A percentile compares a stretch with the other conserved stretches of the same genome.
phyloP scores from a whole-genome alignment of 92 coral and sea anemone genomes.

The Epizoanthus illoricatus region DNA sequence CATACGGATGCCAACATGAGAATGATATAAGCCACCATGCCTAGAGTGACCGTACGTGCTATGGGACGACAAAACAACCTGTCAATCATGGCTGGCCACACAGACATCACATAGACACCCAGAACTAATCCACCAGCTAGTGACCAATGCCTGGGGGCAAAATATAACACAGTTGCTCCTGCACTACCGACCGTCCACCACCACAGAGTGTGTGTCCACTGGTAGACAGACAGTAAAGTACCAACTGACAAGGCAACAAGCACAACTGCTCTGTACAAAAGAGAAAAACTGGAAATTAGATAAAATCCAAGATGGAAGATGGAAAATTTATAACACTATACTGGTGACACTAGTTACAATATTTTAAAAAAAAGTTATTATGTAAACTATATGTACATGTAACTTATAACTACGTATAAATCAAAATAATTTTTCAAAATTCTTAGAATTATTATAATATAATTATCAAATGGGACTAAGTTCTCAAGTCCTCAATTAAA shows the following conservation, averaged over 20 bases:
- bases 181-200: conserved; percentile 85
- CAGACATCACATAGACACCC: conserved; percentile 80
- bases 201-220: conserved; percentile 67
- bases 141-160: conserved; percentile 78
- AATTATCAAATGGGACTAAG: too few species aligned
- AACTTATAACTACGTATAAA: too few species aligned
- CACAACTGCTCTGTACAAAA: conserved; percentile 68
- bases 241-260: conserved; percentile 70
- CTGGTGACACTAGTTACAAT: background rate
- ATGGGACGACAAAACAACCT: conserved; percentile 79
- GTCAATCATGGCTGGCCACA: conserved; percentile 98
- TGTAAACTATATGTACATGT: background rate
- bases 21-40: conserved; percentile 73
- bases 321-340: background rate
- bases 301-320: background rate
- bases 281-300: background rate
- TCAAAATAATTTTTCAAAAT: too few species aligned
- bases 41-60: conserved; percentile 71
- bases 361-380: background rate
- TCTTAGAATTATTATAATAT: too few species aligned
- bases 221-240: conserved; percentile 63
- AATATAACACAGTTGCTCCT: conserved; percentile 81
- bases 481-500: too few species aligned
- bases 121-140: conserved; percentile 82
- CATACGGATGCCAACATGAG: conserved; percentile 85